phyloP scores from a whole-genome alignment of 2,888 invertebrate species.

The Pyrrhosoma nymphula region DNA sequence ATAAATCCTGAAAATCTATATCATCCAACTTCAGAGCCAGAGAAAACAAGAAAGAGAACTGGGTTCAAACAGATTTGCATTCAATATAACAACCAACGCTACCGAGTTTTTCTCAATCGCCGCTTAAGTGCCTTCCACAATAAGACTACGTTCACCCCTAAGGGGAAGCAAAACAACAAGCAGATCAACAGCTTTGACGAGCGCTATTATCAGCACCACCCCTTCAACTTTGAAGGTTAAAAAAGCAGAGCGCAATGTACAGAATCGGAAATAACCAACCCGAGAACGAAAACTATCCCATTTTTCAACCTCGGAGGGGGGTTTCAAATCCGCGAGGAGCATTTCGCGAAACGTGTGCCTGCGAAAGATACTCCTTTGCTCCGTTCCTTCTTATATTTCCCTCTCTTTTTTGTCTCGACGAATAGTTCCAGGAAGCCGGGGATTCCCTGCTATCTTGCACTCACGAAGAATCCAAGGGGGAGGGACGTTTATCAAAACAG shows the following conservation, averaged over 20 bases:
- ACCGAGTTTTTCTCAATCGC: no score
- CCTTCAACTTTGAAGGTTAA: background rate
- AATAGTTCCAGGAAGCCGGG: slow-evolving; percentile 48
- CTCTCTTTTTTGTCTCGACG: background rate
- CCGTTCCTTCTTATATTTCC: background rate
- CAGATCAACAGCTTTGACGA: background rate
- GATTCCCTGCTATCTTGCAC: slow-evolving; percentile 54
- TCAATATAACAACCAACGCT: background rate
- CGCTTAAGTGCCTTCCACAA: no score
- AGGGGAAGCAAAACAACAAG: background rate
- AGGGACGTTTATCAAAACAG: slow-evolving; percentile 47
- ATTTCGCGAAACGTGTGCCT: slow-evolving; percentile 23
- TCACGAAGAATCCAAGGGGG: background rate
- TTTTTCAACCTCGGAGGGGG: background rate
- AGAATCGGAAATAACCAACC: background rate
- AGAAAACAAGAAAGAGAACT: no score
- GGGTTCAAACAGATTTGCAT: background rate
- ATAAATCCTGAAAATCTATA: no score
- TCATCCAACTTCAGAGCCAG: background rate
- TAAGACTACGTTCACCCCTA: background rate
- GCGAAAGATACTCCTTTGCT: background rate
- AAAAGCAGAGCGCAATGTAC: background rate
- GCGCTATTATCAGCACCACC: background rate
- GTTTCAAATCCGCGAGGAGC: background rate
- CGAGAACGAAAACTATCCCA: background rate